Conservation (phyloP, 2,797 vertebrate genomes). For the Brachyalestes nurse region DNA sequence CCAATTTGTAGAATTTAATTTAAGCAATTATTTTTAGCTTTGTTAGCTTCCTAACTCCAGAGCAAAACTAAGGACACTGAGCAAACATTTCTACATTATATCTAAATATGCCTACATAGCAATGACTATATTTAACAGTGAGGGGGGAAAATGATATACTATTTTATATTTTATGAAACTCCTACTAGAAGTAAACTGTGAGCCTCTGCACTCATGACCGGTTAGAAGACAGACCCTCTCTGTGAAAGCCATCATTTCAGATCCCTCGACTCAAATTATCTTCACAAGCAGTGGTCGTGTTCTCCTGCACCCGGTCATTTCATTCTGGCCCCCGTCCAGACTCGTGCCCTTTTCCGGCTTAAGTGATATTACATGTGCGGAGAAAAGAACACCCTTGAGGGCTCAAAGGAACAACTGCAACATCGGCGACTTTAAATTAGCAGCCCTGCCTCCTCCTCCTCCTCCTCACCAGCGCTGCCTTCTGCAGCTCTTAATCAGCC, state of each 20-base stretch:
- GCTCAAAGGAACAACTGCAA: not conserved
- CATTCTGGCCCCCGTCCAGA: slow-evolving; percentile 12
- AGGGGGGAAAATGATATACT: not conserved
- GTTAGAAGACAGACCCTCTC: not conserved
- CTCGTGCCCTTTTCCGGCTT: slow-evolving; percentile 18
- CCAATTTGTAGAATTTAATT: too few species aligned
- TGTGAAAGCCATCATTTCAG: not conserved
- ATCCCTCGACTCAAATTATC: not conserved
- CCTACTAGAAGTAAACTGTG: not conserved
- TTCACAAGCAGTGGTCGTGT: slow-evolving; percentile 24
- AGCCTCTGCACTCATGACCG: not conserved
- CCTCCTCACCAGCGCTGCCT: slow-evolving; percentile 32
- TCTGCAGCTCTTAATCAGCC: slow-evolving; percentile 24
- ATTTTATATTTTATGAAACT: not conserved
- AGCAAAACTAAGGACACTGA: too few species aligned
- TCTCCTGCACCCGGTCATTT: not conserved
- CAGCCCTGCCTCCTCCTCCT: slow-evolving; percentile 14
- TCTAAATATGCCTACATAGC: too few species aligned
- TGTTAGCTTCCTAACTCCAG: too few species aligned
- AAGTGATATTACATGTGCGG: slow-evolving; percentile 41
- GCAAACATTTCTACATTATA: too few species aligned
- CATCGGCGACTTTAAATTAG: slow-evolving; percentile 55
- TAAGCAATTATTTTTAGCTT: too few species aligned
- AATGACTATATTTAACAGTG: not conserved
- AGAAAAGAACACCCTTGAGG: slow-evolving; percentile 49